Evolutionary conservation across 2,797 vertebrate species (phyloP), one percentile per base, ranked within the genome.

Genomic region (Thamnophis elegans): DNA sequence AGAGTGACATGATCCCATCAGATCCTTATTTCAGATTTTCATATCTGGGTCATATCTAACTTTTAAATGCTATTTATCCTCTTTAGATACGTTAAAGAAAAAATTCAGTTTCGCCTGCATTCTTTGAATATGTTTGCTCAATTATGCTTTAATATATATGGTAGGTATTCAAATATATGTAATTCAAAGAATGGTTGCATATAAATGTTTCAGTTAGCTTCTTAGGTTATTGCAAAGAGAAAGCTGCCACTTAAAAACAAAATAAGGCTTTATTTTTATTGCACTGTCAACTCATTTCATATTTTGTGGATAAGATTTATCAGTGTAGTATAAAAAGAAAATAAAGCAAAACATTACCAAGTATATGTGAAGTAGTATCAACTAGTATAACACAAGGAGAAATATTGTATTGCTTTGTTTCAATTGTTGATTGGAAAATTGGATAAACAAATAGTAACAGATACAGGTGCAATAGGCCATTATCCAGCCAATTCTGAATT

Each of bases 1-100:
- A 93, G 55, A 91, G 89, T 36, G 9, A 87, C 91, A 58, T 51
- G 87, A 14, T 91, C 65, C 85, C 78, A 87, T 94, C 93, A 94
- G 90, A 51, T 36, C 13, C 89, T 92, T 73, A 90, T 14, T 54
- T 92, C 55, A 89, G 55, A 85, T 55, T 89, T 65, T 89, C 47
- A 62, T 93, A 32, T 60, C 22, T 85, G 54, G 87, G 60, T 91
- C 28, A 78, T 2, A 51, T 62, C 22, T 92, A 28, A 59, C 36
- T 95, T 60, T 89, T 68, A 85, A 92, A 58, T 1, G 0, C n/a
- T 73, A 91, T 65, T 93, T 1, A 73, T 11, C n/a, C 42, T 89
- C 88, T 47, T 32, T 36, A 25, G 10, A 28, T 89, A 26, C 62
- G 59, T 36, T 55, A 88, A 60, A 56, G 82, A 4, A 78, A 26